Base-by-base conservation (phyloP, 2,888 invertebrate species). In the Rhagonycha lutea region DNA sequence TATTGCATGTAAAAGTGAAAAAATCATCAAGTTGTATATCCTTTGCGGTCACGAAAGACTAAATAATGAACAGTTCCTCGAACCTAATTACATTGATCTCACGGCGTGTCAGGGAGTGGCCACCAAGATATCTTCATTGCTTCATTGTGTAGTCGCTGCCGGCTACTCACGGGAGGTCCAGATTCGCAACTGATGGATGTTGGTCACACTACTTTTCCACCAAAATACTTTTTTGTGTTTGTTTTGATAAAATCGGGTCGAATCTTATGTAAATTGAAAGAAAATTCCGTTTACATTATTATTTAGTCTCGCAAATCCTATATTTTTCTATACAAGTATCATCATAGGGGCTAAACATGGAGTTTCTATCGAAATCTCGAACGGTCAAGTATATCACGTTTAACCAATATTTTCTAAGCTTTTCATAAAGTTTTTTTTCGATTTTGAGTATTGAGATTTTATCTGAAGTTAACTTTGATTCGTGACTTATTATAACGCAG, bases 71-170 rank as follows among this genome's bases (percentile, higher is more conserved):
- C 83, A 80, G 83, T 85, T 84, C 85, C 80, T 79, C 83, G 83
- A 83, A 84, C 83, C 81, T 84, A 85, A 85, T 84, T 85, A 85
- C 83, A 83, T 84, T 84, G 83, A 84, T 84, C 84, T 83, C 83
- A 84, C 84, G 83, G 83, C 82, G 83, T 80, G 79, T 76, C 80
- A 79, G 84, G 85, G 84, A 84, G 84, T 84, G 85, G 84, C 80
- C 80, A 81, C 78, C 78, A 80, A 85, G 85, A 86, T 86, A 86
- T 86, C 86, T 86, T 86, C 85, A 86, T 86, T 83, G 85, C 86
- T 86, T 86, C 85, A 86, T 86, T 83, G 85, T 85, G 82, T 78
- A 81, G 83, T 84, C 83, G 83, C 85, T 83, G 79, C 80, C 81
- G 84, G 86, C 84, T 79, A 82, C 82, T 84, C 83, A 84, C 82